Evolutionary conservation across 2,888 invertebrate genomes (phyloP), one percentile per base, ranked within the genome.

Genomic region (Metopia argyrocephala): DNA sequence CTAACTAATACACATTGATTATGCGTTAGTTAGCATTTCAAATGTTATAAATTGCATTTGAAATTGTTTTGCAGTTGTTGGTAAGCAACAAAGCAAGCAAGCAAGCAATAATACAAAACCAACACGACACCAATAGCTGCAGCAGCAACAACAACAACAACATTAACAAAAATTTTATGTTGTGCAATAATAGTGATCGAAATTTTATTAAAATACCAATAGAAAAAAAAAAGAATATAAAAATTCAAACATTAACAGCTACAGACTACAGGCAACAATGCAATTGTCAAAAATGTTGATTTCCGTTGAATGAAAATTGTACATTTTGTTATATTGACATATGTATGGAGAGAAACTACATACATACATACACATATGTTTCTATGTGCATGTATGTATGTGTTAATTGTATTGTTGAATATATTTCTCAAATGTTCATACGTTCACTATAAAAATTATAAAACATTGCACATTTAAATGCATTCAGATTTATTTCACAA

Each of bases 1-100:
- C 70, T 46, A 59, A 73, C 76, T 80, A 81, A 78, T 75, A 46
- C 50, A 70, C 74, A 81, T 78, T 81, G 78, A 81, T 81, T 81
- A 78, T 78, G 74, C 81, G 74, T 81, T 81, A 81, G 78, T 81
- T 81, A 81, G 69, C 74, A 78, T 78, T 81, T 81, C 81, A 81
- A 81, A 78, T 81, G 78, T 74, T 81, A 70, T 74, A 81, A 81
- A 81, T 78, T 81, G 81, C 74, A 74, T 74, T 81, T 75, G 46
- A 75, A 81, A 81, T 75, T 71, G 62, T 70, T 75, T 74, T 70
- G 50, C 21, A 74, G 45, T 69, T 69, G 59, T 12, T 38, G 38
- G 9, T 38, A n/a, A n/a, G n/a, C n/a, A n/a, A n/a, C n/a, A n/a
- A n/a, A n/a, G n/a, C n/a, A n/a, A 4, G 2, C 57, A 38, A 50